phyloP scores from a whole-genome alignment of 1,140 invertebrate species.

The Octopus sinensis region DNA sequence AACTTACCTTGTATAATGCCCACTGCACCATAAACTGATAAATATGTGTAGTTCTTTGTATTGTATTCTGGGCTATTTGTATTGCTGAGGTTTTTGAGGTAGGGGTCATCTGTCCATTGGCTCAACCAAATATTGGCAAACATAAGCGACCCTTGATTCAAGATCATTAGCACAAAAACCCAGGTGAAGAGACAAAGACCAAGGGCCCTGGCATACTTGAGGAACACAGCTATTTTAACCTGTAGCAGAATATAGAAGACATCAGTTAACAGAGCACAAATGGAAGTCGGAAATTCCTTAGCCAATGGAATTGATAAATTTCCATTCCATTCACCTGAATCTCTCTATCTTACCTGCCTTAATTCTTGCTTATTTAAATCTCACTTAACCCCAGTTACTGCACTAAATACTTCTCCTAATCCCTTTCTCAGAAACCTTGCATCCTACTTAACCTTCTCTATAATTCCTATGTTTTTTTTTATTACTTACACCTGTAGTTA shows the following conservation, averaged over 20 bases:
- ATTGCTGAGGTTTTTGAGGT: slow-evolving; percentile 33
- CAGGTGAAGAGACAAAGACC: slow-evolving; percentile 28
- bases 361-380: no score
- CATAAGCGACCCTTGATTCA: slow-evolving; percentile 35
- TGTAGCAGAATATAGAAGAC: slow-evolving; percentile 23
- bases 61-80: slow-evolving; percentile 39
- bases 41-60: slow-evolving; percentile 42
- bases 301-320: no score
- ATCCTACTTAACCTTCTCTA: no score
- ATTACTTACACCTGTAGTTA: no score
- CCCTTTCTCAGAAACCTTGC: no score
- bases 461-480: no score
- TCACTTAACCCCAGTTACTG: no score
- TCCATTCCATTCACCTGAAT: no score
- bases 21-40: slow-evolving; percentile 46
- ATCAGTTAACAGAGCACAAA: no score
- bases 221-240: slow-evolving; percentile 43
- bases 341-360: no score
- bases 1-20: slow-evolving; percentile 48
- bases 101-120: slow-evolving; percentile 43
- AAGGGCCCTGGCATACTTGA: slow-evolving; percentile 41
- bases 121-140: slow-evolving; percentile 47
- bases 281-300: background rate
- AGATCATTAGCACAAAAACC: slow-evolving; percentile 35
- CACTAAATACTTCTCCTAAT: no score